Base-by-base conservation (phyloP, 2,888 invertebrate genomes). In the Calephelis perditalis region DNA sequence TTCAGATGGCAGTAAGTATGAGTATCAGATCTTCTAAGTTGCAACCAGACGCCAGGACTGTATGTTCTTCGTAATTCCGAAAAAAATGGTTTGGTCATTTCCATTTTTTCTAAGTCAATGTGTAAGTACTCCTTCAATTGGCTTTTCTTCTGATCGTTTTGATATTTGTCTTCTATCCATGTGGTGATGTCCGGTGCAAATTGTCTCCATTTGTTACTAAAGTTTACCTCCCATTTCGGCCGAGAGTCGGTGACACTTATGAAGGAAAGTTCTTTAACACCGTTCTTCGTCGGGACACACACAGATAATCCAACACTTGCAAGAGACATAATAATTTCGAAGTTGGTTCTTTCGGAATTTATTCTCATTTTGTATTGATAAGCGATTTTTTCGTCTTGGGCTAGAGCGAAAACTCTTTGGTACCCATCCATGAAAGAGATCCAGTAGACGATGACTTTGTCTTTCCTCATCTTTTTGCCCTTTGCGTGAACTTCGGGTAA, bases 61-160 rank as follows among this genome's bases (percentile, higher is more conserved):
- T 95, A 95, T 0, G 92, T 93, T 49, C 97, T 88, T 52, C 95
- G 82, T 36, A 97, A 78, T 72, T 95, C 95, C 0, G 96, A 96
- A 73, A 95, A 96, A 81, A 96, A 96, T 0, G 97, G 96, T 77
- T 96, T 96, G 0, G 95, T 94, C 95, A 97, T 96, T 70, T 95
- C 95, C 96, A 97, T 96, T 78, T 95, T 95, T 58, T 93, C 93
- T 68, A 97, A 92, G 76, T 96, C 96, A 61, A 96, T 94, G 90
- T 96, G 86, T 8, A 96, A 92, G 76, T 94, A 95, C 75, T 96
- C 95, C 75, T 95, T 95, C 55, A 96, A 80, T 68, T 95, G 94
- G 58, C 95, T 95, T 72, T 93, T 94, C 71, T 93, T 93, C 68
- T 93, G 92, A 11, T 94, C 94, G 37, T 92, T 91, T 70, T 91